Evolutionary conservation across 2,797 vertebrate species (phyloP).

Genomic region (Cynopterus sphinx): DNA sequence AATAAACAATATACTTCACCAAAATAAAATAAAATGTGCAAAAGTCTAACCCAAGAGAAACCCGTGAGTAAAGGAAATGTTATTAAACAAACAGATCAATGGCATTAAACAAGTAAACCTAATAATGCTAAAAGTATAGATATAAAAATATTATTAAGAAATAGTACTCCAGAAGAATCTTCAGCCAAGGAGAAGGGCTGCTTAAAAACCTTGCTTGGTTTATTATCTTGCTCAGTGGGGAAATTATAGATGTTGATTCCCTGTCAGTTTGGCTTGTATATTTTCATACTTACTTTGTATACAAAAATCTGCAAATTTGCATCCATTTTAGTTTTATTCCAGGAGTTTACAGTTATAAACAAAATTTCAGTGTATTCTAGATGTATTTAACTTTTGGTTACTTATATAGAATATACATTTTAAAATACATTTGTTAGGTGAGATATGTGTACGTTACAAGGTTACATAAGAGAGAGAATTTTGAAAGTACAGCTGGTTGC

Average conservation of each 20-base stretch:
- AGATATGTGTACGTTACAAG: neutral
- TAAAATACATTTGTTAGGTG: neutral
- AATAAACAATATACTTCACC: neutral
- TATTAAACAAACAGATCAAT: neutral
- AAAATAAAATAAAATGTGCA: neutral
- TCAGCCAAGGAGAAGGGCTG: neutral
- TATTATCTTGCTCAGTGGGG: neutral
- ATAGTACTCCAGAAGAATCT: neutral
- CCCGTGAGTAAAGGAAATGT: neutral
- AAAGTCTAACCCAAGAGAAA: neutral
- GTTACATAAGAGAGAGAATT: neutral
- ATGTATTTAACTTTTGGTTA: neutral
- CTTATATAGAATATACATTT: neutral
- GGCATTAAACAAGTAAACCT: neutral
- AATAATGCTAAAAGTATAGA: neutral
- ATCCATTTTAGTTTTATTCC: neutral
- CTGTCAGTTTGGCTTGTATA: neutral
- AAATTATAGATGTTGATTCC: neutral
- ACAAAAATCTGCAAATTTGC: neutral
- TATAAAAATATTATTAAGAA: neutral
- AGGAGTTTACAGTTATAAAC: neutral
- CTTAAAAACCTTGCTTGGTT: neutral
- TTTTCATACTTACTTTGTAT: neutral
- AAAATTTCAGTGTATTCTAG: neutral
- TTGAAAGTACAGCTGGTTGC: neutral